Percentiles rank a stretch among this genome's conserved stretches.
These are phyloP conservation scores for Peucedramus taeniatus DNA, from an alignment of 2,113 vertebrate genomes.

Conservation along the genomic window DNA sequence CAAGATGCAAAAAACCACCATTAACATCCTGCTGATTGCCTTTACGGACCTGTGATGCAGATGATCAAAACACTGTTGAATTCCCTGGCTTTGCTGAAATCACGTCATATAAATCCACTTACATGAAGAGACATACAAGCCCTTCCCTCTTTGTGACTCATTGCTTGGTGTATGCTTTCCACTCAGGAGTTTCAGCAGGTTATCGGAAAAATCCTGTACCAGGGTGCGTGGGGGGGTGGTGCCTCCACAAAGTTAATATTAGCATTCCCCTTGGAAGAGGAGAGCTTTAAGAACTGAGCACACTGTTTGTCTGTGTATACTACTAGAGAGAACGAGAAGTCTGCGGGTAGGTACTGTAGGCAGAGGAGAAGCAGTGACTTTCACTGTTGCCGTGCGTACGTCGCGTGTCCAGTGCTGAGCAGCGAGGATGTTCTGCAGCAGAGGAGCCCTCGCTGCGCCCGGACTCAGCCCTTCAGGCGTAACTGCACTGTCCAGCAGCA, in stretches of 20 bases:
- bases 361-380: slow-evolving; percentile 3
- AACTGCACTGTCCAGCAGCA: neutral
- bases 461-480: neutral
- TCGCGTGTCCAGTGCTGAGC: slow-evolving; percentile 4
- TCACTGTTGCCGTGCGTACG: neutral
- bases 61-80: neutral
- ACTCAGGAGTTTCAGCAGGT: neutral
- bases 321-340: slow-evolving; percentile 2
- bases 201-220: slow-evolving; percentile 26
- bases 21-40: neutral
- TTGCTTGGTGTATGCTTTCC: neutral
- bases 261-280: slow-evolving; percentile 62
- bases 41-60: neutral
- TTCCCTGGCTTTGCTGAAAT: neutral
- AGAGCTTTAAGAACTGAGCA: slow-evolving; percentile 34
- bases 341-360: neutral
- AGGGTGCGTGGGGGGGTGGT: neutral
- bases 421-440: slow-evolving; percentile 5
- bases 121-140: neutral
- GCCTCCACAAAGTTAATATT: slow-evolving; percentile 35
- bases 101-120: neutral
- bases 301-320: neutral
- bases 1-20: neutral
- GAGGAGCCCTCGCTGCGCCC: neutral
- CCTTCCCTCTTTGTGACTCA: neutral